phyloP scores from a whole-genome alignment of 2,888 invertebrate genomes.

The Hyposoter didymator region DNA sequence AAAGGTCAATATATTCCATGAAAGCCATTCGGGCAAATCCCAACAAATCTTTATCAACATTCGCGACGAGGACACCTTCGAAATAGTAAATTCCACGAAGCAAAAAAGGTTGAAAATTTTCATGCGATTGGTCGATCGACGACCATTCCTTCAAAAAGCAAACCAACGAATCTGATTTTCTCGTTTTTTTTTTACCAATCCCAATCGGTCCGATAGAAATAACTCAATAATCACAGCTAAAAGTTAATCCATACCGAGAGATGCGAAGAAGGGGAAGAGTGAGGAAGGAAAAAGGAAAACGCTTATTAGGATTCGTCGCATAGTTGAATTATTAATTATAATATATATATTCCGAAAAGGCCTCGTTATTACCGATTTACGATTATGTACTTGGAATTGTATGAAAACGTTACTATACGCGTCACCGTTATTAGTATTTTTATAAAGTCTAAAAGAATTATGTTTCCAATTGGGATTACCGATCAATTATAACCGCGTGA shows the following conservation, averaged over 20 bases:
- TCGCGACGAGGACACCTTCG: not conserved
- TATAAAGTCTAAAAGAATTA: constrained; percentile 79
- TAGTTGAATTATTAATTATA: constrained; percentile 71
- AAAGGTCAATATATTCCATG: not conserved
- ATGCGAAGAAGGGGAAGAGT: constrained; percentile 40
- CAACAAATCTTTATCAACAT: not conserved
- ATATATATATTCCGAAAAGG: constrained; percentile 69
- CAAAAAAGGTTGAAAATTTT: constrained; percentile 18
- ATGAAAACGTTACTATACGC: constrained; percentile 75
- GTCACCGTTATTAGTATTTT: constrained; percentile 80
- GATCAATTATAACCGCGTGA: constrained; percentile 56
- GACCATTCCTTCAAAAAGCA: constrained; percentile 15
- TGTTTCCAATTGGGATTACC: constrained; percentile 72
- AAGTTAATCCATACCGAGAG: constrained; percentile 50
- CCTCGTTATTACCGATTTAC: constrained; percentile 71
- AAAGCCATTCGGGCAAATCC: not conserved
- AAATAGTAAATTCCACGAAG: not conserved
- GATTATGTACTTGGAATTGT: constrained; percentile 76
- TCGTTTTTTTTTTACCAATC: constrained; percentile 22
- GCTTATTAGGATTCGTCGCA: constrained; percentile 73
- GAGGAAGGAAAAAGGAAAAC: constrained; percentile 54
- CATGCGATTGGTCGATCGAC: constrained; percentile 40
- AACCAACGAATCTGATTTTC: constrained; percentile 30
- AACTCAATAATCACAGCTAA: constrained; percentile 34
- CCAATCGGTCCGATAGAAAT: constrained; percentile 40